phyloP scores from a whole-genome alignment of 2,888 invertebrate genomes.

The Chymomyza caudatula region DNA sequence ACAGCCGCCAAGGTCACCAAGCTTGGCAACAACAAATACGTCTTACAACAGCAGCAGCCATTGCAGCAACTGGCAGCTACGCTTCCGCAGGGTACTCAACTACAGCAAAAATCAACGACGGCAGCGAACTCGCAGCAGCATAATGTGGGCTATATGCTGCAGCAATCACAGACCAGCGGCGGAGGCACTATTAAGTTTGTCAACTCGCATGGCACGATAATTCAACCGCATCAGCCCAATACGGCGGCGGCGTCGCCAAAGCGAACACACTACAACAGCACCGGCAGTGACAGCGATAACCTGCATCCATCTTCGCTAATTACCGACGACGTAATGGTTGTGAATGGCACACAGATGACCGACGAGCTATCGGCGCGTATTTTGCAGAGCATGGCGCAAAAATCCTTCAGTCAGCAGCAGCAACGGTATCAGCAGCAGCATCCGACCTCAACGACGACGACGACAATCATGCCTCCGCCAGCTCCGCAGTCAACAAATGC shows the following conservation, averaged over 20 bases:
- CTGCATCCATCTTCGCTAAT: constrained; percentile 55
- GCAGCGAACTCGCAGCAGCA: not conserved
- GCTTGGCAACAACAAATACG: constrained; percentile 60
- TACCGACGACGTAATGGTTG: constrained; percentile 77
- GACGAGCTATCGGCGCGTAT: constrained; percentile 78
- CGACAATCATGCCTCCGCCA: constrained; percentile 70
- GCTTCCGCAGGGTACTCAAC: constrained; percentile 72
- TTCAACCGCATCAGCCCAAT: constrained; percentile 72
- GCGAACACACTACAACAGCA: constrained; percentile 50
- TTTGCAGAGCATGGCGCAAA: constrained; percentile 78
- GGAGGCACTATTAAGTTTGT: constrained; percentile 77
- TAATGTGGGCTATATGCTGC: constrained; percentile 49
- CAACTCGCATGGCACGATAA: constrained; percentile 77
- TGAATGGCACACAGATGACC: constrained; percentile 78
- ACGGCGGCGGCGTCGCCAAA: constrained; percentile 37
- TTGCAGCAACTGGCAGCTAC: constrained; percentile 59
- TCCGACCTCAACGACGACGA: constrained; percentile 15
- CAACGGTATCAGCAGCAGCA: constrained; percentile 37
- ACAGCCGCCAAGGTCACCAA: constrained; percentile 67
- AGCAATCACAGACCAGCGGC: constrained; percentile 37
- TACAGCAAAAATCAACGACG: constrained; percentile 67
- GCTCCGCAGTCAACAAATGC: constrained; percentile 57
- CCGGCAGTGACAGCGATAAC: constrained; percentile 33
- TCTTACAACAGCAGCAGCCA: constrained; percentile 61
- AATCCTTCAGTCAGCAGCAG: constrained; percentile 68